A percentile compares a stretch with the other conserved stretches of the same genome.
These are phyloP conservation scores for Sandelia bainsii DNA, from an alignment of 2,797 vertebrate genomes.

Conservation along the genomic window DNA sequence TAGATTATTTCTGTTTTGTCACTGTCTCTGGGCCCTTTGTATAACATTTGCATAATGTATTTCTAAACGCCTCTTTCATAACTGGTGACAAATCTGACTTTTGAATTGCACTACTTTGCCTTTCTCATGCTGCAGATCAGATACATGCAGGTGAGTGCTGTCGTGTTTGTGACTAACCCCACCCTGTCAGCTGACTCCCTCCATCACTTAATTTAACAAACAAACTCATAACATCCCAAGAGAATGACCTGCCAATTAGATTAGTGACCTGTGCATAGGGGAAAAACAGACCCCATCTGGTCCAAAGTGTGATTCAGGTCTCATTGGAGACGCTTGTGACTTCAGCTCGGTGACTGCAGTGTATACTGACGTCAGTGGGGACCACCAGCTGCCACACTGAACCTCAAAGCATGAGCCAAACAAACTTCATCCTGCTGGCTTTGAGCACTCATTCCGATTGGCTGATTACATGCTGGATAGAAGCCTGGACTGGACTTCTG, in stretches of 20 bases:
- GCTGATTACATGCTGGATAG: constrained; percentile 46
- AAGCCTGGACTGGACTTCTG: constrained; percentile 34
- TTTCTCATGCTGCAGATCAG: constrained; percentile 94
- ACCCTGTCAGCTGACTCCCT: constrained; percentile 47
- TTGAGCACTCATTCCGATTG: constrained; percentile 24
- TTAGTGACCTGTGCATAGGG: constrained; percentile 30
- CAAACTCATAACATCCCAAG: constrained; percentile 44
- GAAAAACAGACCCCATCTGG: constrained; percentile 53
- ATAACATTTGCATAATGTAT: constrained; percentile 24
- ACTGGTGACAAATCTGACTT: constrained; percentile 54
- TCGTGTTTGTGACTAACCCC: constrained; percentile 63
- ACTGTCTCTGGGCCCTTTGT: background rate
- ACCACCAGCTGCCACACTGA: constrained; percentile 44
- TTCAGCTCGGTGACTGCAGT: constrained; percentile 47
- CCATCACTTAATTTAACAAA: constrained; percentile 53
- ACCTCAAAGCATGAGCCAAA: constrained; percentile 28
- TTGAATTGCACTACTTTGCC: constrained; percentile 77
- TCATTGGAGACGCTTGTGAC: constrained; percentile 34
- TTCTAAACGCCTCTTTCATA: constrained; percentile 19
- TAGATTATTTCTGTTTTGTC: constrained; percentile 3
- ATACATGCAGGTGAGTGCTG: constrained; percentile 96
- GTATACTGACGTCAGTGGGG: constrained; percentile 44
- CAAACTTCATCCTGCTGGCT: constrained; percentile 41
- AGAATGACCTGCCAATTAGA: constrained; percentile 44
- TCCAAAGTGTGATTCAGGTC: constrained; percentile 57